Evolutionary conservation across 1,140 invertebrate species (phyloP).

Genomic region (Neelides sp.): DNA sequence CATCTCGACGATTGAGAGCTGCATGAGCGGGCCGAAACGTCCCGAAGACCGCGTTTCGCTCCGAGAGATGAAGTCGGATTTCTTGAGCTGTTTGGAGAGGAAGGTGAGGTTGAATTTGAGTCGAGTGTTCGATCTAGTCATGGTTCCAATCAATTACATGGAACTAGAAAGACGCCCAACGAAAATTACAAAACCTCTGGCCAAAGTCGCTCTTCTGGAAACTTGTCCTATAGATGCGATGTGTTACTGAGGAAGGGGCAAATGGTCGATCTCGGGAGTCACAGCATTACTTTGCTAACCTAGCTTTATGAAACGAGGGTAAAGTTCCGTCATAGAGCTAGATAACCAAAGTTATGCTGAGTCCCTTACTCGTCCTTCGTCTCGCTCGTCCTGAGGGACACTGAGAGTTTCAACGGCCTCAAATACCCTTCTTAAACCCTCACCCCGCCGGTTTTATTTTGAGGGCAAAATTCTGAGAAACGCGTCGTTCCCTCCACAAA

Average conservation of each 20-base stretch:
- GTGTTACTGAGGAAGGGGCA: too few relatives aligned
- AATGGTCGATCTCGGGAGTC: conserved; percentile 31
- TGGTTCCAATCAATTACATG: conserved; percentile 33
- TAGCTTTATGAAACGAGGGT: conserved; percentile 51
- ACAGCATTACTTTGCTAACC: conserved; percentile 43
- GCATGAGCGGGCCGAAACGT: conserved; percentile 89
- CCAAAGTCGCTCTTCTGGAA: background rate
- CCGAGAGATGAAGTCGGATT: conserved; percentile 78
- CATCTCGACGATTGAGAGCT: conserved; percentile 75
- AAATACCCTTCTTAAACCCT: too few relatives aligned
- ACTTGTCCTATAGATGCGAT: too few relatives aligned
- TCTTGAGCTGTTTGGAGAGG: conserved; percentile 69
- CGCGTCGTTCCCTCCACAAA: too few relatives aligned
- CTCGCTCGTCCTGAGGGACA: too few relatives aligned
- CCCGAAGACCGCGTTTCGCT: conserved; percentile 92
- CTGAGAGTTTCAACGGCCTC: too few relatives aligned
- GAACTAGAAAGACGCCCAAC: conserved; percentile 31
- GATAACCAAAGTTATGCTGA: conserved; percentile 43
- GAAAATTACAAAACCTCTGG: conserved; percentile 18
- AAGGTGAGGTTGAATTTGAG: conserved; percentile 50
- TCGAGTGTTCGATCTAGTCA: conserved; percentile 43
- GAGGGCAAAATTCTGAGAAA: too few relatives aligned
- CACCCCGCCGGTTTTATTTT: too few relatives aligned
- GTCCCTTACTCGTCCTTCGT: too few relatives aligned
- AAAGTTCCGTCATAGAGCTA: conserved; percentile 43